Conservation (phyloP, 2,797 vertebrate species). For the Parauchenoglanis punctatus region DNA sequence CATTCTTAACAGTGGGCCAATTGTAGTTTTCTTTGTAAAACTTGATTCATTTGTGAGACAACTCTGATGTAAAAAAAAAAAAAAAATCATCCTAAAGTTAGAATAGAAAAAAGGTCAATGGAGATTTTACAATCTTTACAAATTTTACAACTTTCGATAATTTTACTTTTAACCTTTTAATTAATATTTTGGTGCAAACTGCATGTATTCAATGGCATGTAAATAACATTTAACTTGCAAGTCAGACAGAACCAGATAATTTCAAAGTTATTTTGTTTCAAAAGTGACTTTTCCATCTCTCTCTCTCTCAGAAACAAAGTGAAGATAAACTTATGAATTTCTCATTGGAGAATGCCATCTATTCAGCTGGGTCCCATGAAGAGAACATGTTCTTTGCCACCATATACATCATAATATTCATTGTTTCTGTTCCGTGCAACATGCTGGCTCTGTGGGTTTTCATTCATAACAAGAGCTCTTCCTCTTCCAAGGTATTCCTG, state of each 20-base stretch:
- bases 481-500: constrained; percentile 71
- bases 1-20: no score
- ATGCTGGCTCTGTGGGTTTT: constrained; percentile 74
- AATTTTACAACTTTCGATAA: no score
- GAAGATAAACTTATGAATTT: constrained; percentile 59
- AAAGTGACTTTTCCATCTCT: background rate
- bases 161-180: background rate
- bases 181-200: background rate
- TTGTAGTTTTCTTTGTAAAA: background rate
- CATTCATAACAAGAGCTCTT: constrained; percentile 57
- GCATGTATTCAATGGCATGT: background rate
- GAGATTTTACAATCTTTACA: no score
- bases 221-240: constrained; percentile 1
- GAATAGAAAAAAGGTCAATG: no score
- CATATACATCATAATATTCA: constrained; percentile 73
- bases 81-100: background rate
- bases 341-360: constrained; percentile 46
- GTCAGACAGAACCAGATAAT: background rate
- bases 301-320: constrained; percentile 44
- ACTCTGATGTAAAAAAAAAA: background rate
- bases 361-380: constrained; percentile 48
- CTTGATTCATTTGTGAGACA: background rate
- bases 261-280: background rate
- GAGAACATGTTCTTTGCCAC: constrained; percentile 67
- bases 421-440: constrained; percentile 74